These are phyloP conservation scores for Cryptotermes secundus DNA, from an alignment of 1,140 invertebrate genomes.

Conservation along the genomic window DNA sequence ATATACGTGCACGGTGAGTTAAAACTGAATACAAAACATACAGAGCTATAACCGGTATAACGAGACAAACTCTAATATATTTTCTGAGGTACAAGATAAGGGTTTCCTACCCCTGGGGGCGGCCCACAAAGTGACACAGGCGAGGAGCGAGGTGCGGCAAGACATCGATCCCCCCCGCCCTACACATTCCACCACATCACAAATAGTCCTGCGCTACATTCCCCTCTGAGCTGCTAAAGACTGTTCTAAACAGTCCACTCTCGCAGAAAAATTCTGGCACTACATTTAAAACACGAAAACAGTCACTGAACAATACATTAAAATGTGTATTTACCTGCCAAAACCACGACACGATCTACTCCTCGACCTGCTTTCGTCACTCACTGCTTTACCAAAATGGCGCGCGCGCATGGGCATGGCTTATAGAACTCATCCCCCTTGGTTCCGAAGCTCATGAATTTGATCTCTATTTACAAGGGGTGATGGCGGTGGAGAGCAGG, in stretches of 20 bases:
- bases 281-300: neutral
- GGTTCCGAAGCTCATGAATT: slow-evolving; percentile 8
- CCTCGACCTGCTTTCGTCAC: neutral
- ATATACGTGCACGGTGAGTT: too few relatives aligned
- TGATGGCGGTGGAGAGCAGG: neutral
- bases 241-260: neutral
- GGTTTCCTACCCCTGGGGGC: neutral
- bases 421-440: neutral
- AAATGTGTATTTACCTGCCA: slow-evolving; percentile 19
- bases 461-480: slow-evolving; percentile 6
- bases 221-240: neutral
- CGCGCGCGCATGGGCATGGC: slow-evolving; percentile 13
- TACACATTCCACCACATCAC: slow-evolving; percentile 6
- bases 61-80: too few relatives aligned
- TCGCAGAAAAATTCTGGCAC: neutral
- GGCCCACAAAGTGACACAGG: neutral
- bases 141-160: slow-evolving; percentile 2
- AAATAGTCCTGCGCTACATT: neutral
- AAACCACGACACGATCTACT: neutral
- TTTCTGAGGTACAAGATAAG: neutral
- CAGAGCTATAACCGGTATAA: neutral
- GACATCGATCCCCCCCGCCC: slow-evolving; percentile 9
- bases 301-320: slow-evolving; percentile 16
- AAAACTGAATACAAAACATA: neutral
- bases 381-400: slow-evolving; percentile 16